Evolutionary conservation across 2,888 invertebrate genomes (phyloP).

Genomic region (Tromatobia lineatoria): DNA sequence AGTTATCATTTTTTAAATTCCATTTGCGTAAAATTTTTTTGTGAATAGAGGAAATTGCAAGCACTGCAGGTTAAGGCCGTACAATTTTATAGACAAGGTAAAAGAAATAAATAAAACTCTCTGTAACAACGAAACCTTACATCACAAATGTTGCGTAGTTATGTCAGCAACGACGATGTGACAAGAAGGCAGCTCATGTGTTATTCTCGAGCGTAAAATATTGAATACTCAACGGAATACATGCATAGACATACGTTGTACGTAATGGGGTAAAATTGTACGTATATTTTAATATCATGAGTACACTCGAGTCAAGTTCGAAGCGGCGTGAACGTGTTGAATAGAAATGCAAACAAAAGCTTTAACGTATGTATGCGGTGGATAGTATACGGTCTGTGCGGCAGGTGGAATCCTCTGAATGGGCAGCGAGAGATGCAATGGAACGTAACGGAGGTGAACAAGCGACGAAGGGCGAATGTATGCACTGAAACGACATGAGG

Average conservation of each 20-base stretch:
- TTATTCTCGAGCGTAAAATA: not conserved
- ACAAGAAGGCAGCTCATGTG: not conserved
- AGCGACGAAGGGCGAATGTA: slow-evolving; percentile 17
- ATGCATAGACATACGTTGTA: not conserved
- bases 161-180: not conserved
- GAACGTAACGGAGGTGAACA: slow-evolving; percentile 36
- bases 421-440: slow-evolving; percentile 30
- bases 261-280: slow-evolving; percentile 1
- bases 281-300: not conserved
- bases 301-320: slow-evolving; percentile 5
- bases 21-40: not conserved
- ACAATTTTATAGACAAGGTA: not conserved
- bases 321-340: slow-evolving; percentile 24
- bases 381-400: not conserved
- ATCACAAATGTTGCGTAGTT: not conserved
- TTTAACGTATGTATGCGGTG: not conserved
- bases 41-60: not conserved
- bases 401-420: slow-evolving; percentile 12
- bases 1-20: not conserved
- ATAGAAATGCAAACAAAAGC: slow-evolving; percentile 34
- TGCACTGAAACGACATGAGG: slow-evolving; percentile 8
- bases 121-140: not conserved
- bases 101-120: not conserved
- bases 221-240: not conserved
- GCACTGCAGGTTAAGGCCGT: not conserved